phyloP scores from a whole-genome alignment of 2,113 vertebrate genomes.

The Nesoenas mayeri region DNA sequence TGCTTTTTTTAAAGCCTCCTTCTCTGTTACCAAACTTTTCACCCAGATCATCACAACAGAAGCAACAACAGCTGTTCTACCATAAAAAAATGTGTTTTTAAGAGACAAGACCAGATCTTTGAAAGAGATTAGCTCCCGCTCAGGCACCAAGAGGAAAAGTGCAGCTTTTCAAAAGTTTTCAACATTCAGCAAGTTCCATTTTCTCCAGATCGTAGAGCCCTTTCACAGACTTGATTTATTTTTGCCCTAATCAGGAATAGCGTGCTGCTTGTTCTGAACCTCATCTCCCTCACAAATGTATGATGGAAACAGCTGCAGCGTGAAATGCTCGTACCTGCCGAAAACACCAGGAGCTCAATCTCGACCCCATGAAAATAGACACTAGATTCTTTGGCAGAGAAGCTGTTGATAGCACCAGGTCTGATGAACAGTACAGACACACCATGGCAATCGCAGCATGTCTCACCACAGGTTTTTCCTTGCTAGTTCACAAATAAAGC shows the following conservation, averaged over 20 bases:
- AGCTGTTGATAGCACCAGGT: background rate
- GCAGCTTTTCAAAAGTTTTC: constrained; percentile 21
- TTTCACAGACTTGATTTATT: background rate
- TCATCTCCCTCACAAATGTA: background rate
- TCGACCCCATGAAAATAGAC: background rate
- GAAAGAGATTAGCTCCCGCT: constrained; percentile 51
- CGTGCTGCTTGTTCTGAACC: background rate
- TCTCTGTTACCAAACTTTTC: constrained; percentile 71
- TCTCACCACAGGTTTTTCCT: background rate
- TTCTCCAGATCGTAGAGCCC: background rate
- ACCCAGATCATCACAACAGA: constrained; percentile 70
- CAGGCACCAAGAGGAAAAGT: constrained; percentile 8
- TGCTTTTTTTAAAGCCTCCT: constrained; percentile 44
- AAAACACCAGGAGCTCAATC: background rate
- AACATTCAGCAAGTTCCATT: background rate
- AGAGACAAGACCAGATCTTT: constrained; percentile 50
- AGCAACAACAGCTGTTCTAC: constrained; percentile 67
- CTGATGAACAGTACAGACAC: background rate
- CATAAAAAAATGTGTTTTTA: constrained; percentile 58
- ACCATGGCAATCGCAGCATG: background rate
- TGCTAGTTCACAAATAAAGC: background rate
- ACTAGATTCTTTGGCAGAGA: background rate
- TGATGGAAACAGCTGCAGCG: background rate
- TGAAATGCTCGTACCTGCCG: background rate
- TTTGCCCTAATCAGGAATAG: background rate